Evolutionary conservation across 2,797 vertebrate genomes (phyloP), one percentile per base, ranked within the genome.

Genomic region (Helicolenus hilgendorfi): DNA sequence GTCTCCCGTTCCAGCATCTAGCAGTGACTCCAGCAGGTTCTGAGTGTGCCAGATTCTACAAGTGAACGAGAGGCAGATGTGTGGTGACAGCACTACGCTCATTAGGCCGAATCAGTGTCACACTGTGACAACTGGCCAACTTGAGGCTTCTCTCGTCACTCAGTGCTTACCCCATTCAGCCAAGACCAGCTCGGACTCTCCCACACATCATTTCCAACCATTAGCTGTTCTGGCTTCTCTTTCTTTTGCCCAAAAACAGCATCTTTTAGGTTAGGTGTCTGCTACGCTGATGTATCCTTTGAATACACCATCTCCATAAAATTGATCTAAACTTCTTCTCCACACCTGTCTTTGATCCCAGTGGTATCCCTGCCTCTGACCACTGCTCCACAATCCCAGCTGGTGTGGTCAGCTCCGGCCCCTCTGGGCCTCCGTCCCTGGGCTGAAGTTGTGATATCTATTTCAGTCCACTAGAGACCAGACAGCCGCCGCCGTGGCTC

Each of bases 31-130:
- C 98, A 94, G 98, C 98, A 26, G 98, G 98, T 97, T 98, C 97
- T 20, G 97, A 98, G 90, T 98, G 98, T 96, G 98, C 98, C 98
- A 98, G 98, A 94, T 98, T 98, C 97, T 98, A 99, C 97, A 99
- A 99, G 97, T 98, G 98, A 99, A 97, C 97, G 97, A 82, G 93
- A 94, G 93, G 94, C 96, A 95, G 96, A 98, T 97, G 96, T 97
- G 96, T 95, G 95, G 89, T 97, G 97, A 98, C 97, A 98, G 92
- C 92, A 85, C 89, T 94, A 95, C 89, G 92, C 97, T 98, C 96
- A 95, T 98, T 98, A 97, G 94, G 91, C 82, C 89, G 92, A 97
- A 98, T 97, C 97, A 97, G 96, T 93, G 89, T 98, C 98, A 97
- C 93, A 84, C 89, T 92, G 95, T 97, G 97, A 97, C 97, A 98